These are phyloP conservation scores for Boleophthalmus pectinirostris DNA, from an alignment of 2,113 vertebrate genomes.

Conservation along the genomic window DNA sequence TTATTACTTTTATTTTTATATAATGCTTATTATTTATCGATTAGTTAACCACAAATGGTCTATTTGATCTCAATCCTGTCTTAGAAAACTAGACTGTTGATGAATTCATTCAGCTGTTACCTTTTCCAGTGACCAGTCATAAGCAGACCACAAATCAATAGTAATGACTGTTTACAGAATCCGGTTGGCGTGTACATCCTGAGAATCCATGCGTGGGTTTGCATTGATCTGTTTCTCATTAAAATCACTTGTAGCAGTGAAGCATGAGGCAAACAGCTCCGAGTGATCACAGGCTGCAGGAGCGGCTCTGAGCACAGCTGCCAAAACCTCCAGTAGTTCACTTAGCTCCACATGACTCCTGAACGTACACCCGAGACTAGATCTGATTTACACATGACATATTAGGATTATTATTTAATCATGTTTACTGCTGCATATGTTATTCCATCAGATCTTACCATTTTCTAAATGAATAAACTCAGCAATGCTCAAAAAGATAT, in stretches of 20 bases:
- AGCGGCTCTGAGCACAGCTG: background rate
- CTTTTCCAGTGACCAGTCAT: background rate
- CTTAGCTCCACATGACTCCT: too few species aligned
- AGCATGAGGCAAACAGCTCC: background rate
- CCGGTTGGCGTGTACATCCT: background rate
- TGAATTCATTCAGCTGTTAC: background rate
- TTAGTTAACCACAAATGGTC: background rate
- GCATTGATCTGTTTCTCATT: background rate
- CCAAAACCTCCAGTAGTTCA: too few species aligned
- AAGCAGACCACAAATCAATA: background rate
- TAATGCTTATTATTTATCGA: too few species aligned
- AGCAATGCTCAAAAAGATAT: too few species aligned
- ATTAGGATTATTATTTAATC: too few species aligned
- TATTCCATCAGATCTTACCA: too few species aligned
- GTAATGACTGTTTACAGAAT: constrained; percentile 2
- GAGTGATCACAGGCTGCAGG: background rate
- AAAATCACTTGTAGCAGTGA: background rate
- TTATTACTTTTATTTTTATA: too few species aligned
- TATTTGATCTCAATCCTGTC: background rate
- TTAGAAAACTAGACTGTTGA: background rate
- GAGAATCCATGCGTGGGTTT: background rate
- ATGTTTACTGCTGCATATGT: too few species aligned
- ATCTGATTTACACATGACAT: too few species aligned
- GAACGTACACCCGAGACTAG: too few species aligned
- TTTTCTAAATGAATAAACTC: too few species aligned